Evolutionary conservation across 2,113 vertebrate genomes (phyloP).

Genomic region (Daphoenositta chrysoptera): DNA sequence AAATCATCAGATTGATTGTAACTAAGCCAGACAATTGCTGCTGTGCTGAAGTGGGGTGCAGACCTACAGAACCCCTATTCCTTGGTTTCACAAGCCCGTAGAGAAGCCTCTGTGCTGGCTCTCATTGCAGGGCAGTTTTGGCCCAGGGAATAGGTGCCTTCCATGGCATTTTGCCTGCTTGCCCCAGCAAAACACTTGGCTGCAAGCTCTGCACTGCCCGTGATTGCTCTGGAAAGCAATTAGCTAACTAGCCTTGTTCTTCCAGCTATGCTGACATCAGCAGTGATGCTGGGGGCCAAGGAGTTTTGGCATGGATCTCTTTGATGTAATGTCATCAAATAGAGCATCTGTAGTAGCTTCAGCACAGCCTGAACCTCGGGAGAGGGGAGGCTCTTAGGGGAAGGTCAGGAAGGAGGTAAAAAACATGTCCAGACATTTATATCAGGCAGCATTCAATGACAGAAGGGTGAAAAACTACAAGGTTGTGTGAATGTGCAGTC

Average conservation of each 20-base stretch:
- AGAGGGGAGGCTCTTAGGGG: background rate
- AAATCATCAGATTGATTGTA: background rate
- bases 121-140: background rate
- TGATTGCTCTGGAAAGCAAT: constrained; percentile 42
- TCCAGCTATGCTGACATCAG: constrained; percentile 51
- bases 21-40: background rate
- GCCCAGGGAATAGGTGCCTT: background rate
- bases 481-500: background rate
- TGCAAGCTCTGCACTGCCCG: background rate
- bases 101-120: background rate
- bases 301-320: constrained; percentile 13
- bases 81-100: background rate
- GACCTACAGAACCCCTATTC: background rate
- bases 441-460: background rate
- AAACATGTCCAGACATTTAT: background rate
- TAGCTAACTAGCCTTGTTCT: constrained; percentile 57
- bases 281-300: constrained; percentile 18
- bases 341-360: background rate
- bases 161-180: background rate
- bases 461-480: background rate
- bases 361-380: background rate
- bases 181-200: constrained; percentile 30
- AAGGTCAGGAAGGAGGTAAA: background rate
- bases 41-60: background rate
- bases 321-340: constrained; percentile 35